A percentile compares a stretch with the other conserved stretches of the same genome.
Evolutionary conservation across 2,113 vertebrate species (phyloP).

Genomic region (Serilophus lunatus): DNA sequence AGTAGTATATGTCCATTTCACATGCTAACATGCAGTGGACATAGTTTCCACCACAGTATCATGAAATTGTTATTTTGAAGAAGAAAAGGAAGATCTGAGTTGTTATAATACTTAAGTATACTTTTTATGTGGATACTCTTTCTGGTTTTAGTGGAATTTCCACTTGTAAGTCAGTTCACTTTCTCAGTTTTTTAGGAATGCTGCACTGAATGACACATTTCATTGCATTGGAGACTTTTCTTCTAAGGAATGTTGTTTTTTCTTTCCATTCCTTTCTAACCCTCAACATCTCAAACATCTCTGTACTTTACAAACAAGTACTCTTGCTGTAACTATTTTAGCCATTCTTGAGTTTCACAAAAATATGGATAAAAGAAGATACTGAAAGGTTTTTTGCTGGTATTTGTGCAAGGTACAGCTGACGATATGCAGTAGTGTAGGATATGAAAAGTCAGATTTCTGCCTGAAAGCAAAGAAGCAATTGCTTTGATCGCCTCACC

Average conservation of each 20-base stretch:
- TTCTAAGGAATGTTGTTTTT: background rate
- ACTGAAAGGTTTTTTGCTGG: background rate
- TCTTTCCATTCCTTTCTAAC: background rate
- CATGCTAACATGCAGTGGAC: rapidly evolving
- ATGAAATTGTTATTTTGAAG: background rate
- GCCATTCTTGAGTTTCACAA: background rate
- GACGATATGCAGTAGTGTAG: background rate
- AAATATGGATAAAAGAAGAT: background rate
- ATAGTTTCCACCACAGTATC: background rate
- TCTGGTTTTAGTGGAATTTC: background rate
- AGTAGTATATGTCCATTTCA: background rate
- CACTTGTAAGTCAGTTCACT: background rate
- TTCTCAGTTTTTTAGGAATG: background rate
- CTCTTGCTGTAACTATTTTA: background rate
- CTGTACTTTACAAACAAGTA: background rate
- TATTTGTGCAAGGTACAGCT: background rate
- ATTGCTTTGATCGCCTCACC: background rate
- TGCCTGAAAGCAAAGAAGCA: background rate
- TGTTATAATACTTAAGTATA: background rate
- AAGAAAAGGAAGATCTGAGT: background rate
- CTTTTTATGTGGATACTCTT: background rate
- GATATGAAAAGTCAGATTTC: background rate
- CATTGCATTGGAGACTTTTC: background rate
- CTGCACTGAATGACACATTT: background rate
- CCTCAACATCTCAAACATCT: rapidly evolving